Evolutionary conservation across 2,797 vertebrate genomes (phyloP), one percentile per base, ranked within the genome.

Genomic region (Lagocephalus sceleratus): DNA sequence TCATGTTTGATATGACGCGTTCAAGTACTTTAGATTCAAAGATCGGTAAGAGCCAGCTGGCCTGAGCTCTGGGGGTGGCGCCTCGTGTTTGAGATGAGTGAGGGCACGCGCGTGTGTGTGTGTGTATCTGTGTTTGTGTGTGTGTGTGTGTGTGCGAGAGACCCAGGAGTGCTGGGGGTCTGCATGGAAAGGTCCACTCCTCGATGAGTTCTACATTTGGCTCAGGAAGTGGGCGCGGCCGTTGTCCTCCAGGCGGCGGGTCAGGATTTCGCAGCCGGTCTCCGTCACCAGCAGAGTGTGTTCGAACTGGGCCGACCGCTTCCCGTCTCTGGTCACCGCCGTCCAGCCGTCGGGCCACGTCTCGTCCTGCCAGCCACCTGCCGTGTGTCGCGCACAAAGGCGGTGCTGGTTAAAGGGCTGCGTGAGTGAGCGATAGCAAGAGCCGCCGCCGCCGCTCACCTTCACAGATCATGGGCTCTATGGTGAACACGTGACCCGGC

Each of bases 401-500:
- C 6, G 39, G 16, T 4, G 19, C 32, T 1, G 32, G 14, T 35
- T 5, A 35, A 35, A 35, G 3, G 4, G 14, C 12, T 12, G 12
- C 5, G 14, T 10, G 32, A 35, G 26, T 10, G 8, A 10, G 9
- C 3, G 26, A 35, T 14, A 7, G 23, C 32, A 5, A 4, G 11
- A 35, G 32, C 32, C 5, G 32, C 32, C 14, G 32, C 11, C 5
- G 32, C 32, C 12, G 2, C 12, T 94, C 78, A 99, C 97, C 97
- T 94, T 99, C 97, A 86, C 97, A 99, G 68, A 99, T 99, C 97
- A 99, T 99, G 62, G 97, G 97, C 73, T 99, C 97, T 54, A 99
- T 98, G 76, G 97, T 99, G 83, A 99, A 99, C 48, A 98, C 94
- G 2, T 99, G 97, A 38, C 97, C 97, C 0, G 97, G 94, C 78